A percentile compares a stretch with the other conserved stretches of the same genome.
Conservation (phyloP, 2,888 invertebrate species). For the Ommatoiulus sabulosus region DNA sequence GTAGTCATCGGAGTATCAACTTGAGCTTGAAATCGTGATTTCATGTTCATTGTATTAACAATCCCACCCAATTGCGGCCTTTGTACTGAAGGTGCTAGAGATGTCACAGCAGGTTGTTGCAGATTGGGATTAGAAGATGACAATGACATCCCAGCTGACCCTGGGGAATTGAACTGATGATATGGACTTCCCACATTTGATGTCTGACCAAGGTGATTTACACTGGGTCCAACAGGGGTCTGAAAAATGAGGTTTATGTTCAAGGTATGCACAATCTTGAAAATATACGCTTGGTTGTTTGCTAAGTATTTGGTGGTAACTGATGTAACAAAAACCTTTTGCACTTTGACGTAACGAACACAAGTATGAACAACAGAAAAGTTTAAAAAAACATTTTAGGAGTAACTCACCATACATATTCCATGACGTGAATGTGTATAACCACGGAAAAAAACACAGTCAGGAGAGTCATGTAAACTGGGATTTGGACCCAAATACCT, state of each 20-base stretch:
- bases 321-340: not conserved
- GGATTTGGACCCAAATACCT: not conserved
- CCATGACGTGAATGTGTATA: not conserved
- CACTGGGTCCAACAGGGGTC: slow-evolving; percentile 42
- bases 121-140: slow-evolving; percentile 60
- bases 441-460: not conserved
- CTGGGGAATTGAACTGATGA: slow-evolving; percentile 61
- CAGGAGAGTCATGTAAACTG: not conserved
- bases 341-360: not conserved
- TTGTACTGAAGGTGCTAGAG: slow-evolving; percentile 59
- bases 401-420: not conserved
- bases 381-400: not conserved
- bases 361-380: not conserved
- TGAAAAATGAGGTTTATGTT: not conserved
- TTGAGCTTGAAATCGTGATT: slow-evolving; percentile 60
- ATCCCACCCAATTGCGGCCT: slow-evolving; percentile 53
- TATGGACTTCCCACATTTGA: slow-evolving; percentile 60
- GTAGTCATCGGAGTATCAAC: slow-evolving; percentile 59
- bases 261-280: not conserved
- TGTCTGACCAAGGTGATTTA: slow-evolving; percentile 59
- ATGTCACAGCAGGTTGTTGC: slow-evolving; percentile 61
- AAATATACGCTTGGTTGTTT: not conserved
- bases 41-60: slow-evolving; percentile 56
- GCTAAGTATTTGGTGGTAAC: not conserved
- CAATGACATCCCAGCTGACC: slow-evolving; percentile 59